Evolutionary conservation across 2,888 invertebrate genomes (phyloP), one percentile per base, ranked within the genome.

Genomic region (Augochlorella aurata): DNA sequence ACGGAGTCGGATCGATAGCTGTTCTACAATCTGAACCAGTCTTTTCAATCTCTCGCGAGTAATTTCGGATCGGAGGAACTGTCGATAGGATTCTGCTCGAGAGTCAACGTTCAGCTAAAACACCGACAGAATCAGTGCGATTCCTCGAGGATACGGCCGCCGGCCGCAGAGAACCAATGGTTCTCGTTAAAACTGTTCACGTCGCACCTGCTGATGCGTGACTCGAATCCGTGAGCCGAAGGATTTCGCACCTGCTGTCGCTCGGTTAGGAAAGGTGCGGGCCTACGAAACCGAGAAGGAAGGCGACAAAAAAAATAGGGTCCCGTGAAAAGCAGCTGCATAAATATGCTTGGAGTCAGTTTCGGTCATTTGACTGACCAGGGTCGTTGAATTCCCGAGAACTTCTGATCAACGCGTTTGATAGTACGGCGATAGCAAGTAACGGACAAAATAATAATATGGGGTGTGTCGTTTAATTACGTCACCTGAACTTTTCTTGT

Each of bases 241-340:
- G 74, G 76, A 80, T 74, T 65, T 83, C 61, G 63, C 88, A 88
- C 86, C 88, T 88, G 88, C 80, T 47, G 18, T 7, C 63, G 45
- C 18, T 29, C 63, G 72, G 29, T 29, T 49, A 12, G 21, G 45
- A 70, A 77, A 77, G 69, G 70, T 61, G 73, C 18, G 44, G 38
- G 58, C 54, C 12, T 44, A 58, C 29, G 8, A 9, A 14, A 24
- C 29, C 52, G 44, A 16, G 50, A 4, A 21, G 24, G 50, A 29
- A 49, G 54, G 16, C 70, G 21, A 24, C 29, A 21, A 10, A 52
- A 5, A 21, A 45, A 21, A 58, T 52, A n/a, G 54, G 38, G 58
- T 29, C 14, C 14, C 1, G 4, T 10, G 54, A 38, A 52, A 24
- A 61, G 73, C 82, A 82, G 82, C 77, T 82, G 82, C 70, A 66